Conservation (phyloP, 2,888 invertebrate species). For the Hyles lineata region DNA sequence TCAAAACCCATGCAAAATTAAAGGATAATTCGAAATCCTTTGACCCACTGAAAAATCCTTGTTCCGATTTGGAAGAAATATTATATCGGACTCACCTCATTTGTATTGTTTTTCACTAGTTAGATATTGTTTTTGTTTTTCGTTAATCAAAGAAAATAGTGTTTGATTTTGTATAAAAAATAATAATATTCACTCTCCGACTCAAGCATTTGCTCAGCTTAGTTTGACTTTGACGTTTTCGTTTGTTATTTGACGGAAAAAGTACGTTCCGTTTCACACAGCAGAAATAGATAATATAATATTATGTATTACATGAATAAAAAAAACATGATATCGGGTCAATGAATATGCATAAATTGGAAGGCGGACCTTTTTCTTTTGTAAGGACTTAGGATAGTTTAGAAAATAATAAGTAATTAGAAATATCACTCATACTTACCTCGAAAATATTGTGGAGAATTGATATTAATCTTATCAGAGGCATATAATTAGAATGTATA, state of each 20-base stretch:
- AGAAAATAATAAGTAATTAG: too few species aligned
- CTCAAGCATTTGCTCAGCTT: conserved; percentile 13
- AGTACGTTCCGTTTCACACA: conserved; percentile 38
- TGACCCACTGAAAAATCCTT: not conserved
- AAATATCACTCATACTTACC: too few species aligned
- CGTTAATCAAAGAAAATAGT: not conserved
- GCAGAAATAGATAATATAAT: too few species aligned
- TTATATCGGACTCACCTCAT: conserved; percentile 48
- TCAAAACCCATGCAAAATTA: not conserved
- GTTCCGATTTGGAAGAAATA: conserved; percentile 13
- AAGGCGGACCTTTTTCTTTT: too few species aligned
- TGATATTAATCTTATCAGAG: too few species aligned
- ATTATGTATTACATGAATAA: too few species aligned
- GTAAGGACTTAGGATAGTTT: too few species aligned
- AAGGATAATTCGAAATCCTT: not conserved
- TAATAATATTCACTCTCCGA: not conserved
- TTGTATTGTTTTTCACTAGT: conserved; percentile 37
- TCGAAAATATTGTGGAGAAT: too few species aligned
- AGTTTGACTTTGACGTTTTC: conserved; percentile 22
- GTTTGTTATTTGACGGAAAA: conserved; percentile 34
- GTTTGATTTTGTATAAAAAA: conserved; percentile 19
- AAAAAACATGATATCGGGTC: too few species aligned
- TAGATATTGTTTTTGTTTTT: conserved; percentile 13
- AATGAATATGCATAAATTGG: too few species aligned
- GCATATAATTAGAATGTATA: too few species aligned